Base-by-base conservation (phyloP, 2,797 vertebrate species). In the Crocodylus rhombifer region DNA sequence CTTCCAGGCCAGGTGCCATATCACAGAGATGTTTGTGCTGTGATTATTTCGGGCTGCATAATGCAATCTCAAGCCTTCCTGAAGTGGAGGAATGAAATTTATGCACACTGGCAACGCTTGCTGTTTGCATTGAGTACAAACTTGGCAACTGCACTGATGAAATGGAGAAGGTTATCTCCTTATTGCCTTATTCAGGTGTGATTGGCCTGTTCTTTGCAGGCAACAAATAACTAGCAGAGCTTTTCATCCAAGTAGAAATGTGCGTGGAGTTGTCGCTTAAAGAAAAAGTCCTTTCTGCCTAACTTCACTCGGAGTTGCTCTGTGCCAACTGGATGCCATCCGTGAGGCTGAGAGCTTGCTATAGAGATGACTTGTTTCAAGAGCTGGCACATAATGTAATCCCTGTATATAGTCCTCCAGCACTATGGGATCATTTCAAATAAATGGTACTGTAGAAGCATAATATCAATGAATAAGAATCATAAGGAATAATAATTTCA, bases 401-500 rank as follows among this genome's bases (percentile, higher is more conserved):
- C 16, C 20, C 84, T 90, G 83, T 73, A 91, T 88, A 90, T 92
- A 92, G 82, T 10, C 79, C 20, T 42, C 33, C 21, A 69, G 20
- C 67, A 42, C 23, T 71, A 23, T 87, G 55, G 83, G 83, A 93
- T 88, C 75, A 18, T 81, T 88, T 77, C 10, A 84, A 82, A 81
- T 90, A 71, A 96, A 91, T 73, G 77, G 63, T 28, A 30, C 71
- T 69, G 80, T 78, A 94, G 92, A 93, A 94, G 55, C 79, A 14
- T 36, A 57, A 92, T 92, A 92, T 85, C 42, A 51, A 88, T 75
- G 94, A 94, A 88, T 91, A 95, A 93, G 89, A 58, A 80, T 62
- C 26, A 64, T 87, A 93, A 96, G 94, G 87, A 92, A 90, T 62
- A 83, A 71, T 42, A 6, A 71, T 71, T 42, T 71, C 67, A 42